Percentiles rank a stretch among this genome's conserved stretches.
These are phyloP conservation scores for Centropristis striata DNA, from an alignment of 2,113 vertebrate species.

Conservation along the genomic window DNA sequence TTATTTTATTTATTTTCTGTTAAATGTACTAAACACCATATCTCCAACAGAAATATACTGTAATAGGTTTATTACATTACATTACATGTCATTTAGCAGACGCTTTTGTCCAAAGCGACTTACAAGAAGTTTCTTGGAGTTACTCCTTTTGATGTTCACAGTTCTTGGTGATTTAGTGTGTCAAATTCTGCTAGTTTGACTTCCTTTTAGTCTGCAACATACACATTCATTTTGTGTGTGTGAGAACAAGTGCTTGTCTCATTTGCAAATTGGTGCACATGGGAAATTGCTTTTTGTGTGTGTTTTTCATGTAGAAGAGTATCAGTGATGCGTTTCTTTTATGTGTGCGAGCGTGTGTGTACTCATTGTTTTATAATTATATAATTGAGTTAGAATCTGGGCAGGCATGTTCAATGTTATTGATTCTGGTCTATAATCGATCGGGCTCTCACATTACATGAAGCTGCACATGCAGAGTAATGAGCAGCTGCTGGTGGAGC, in stretches of 20 bases:
- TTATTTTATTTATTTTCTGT: too few species aligned
- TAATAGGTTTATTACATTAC: too few species aligned
- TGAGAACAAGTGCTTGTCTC: neutral
- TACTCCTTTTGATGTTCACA: neutral
- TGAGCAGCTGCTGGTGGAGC: slow-evolving; percentile 26
- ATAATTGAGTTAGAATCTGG: slow-evolving; percentile 49
- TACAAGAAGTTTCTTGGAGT: too few species aligned
- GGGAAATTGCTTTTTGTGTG: neutral
- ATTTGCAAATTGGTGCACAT: neutral
- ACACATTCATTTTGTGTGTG: neutral
- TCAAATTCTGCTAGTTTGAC: neutral
- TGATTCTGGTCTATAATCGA: slow-evolving; percentile 65
- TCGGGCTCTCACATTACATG: slow-evolving; percentile 58
- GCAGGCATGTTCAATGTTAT: slow-evolving; percentile 63
- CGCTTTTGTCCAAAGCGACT: too few species aligned
- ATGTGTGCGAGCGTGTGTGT: neutral
- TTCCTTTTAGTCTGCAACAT: neutral
- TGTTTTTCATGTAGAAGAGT: neutral
- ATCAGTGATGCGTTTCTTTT: slow-evolving; percentile 2
- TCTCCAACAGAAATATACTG: too few species aligned
- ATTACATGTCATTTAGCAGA: too few species aligned
- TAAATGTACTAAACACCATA: too few species aligned
- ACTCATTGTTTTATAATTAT: neutral
- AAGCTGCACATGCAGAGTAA: slow-evolving; percentile 44
- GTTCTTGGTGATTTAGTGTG: neutral